phyloP scores from a whole-genome alignment of 2,888 invertebrate genomes.

The Dastarcus helophoroides region DNA sequence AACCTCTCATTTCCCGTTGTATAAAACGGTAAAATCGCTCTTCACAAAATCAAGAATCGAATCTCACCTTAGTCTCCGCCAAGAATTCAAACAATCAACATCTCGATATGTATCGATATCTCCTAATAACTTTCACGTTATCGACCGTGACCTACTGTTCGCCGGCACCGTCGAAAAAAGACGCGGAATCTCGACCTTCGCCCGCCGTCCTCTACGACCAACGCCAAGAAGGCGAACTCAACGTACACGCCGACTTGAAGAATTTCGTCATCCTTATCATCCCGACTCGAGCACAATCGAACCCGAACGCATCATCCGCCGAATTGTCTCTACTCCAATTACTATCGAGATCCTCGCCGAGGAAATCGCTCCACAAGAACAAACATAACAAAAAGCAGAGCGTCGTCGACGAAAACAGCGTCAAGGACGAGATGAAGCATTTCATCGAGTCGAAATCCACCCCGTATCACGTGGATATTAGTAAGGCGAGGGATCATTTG shows the following conservation, averaged over 20 bases:
- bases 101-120: too few species aligned
- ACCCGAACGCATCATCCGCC: conserved; percentile 12
- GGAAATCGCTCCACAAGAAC: conserved; percentile 13
- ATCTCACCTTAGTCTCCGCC: too few species aligned
- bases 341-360: conserved; percentile 23
- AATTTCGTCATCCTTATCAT: conserved; percentile 59
- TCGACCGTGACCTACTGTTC: too few species aligned
- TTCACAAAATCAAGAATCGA: too few species aligned
- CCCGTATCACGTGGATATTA: conserved; percentile 58
- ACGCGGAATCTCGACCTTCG: too few species aligned
- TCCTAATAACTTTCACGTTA: too few species aligned
- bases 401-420: conserved; percentile 14
- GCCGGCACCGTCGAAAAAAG: too few species aligned
- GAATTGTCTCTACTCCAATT: conserved; percentile 23
- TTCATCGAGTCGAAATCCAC: conserved; percentile 55
- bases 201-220: conserved; percentile 55
- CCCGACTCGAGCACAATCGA: conserved; percentile 17
- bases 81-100: too few species aligned
- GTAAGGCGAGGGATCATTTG: conserved; percentile 21
- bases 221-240: conserved; percentile 60
- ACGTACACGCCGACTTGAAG: conserved; percentile 61
- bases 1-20: too few species aligned
- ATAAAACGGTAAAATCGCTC: too few species aligned
- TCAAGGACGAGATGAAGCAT: conserved; percentile 34
- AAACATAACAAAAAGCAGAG: conserved; percentile 24